Conservation (phyloP, 2,888 invertebrate species). For the Metopia argyrocephala region DNA sequence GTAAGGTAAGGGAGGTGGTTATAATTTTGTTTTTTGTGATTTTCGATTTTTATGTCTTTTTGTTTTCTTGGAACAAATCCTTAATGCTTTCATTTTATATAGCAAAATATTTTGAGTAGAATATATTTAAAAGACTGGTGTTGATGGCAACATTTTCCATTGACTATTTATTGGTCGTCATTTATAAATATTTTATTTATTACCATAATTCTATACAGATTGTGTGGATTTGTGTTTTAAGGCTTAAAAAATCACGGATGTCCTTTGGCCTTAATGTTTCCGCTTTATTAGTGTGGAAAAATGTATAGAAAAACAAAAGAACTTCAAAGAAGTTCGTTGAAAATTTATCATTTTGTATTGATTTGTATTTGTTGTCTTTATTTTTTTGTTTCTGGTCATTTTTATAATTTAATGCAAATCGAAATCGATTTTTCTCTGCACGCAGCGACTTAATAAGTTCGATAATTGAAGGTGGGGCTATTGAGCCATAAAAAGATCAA, state of each 20-base stretch:
- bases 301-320: neutral
- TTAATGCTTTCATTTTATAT: neutral
- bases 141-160: neutral
- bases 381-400: conserved; percentile 25
- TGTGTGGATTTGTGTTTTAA: conserved; percentile 1
- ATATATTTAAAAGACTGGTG: neutral
- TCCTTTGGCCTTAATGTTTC: conserved; percentile 52
- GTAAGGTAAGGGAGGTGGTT: conserved; percentile 14
- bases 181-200: conserved; percentile 22
- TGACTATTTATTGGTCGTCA: conserved; percentile 16
- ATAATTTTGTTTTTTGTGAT: conserved; percentile 29
- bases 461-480: neutral
- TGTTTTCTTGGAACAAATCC: neutral
- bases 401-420: conserved; percentile 50
- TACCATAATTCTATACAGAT: conserved; percentile 35
- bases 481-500: conserved; percentile 7
- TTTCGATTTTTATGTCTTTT: conserved; percentile 6
- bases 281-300: conserved; percentile 32
- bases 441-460: neutral
- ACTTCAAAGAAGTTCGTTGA: neutral
- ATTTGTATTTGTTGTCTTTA: neutral
- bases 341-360: conserved; percentile 10
- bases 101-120: neutral
- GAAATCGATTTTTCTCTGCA: conserved; percentile 25
- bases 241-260: conserved; percentile 47